Conservation (phyloP, 2,888 invertebrate species). For the Epirrita christyi region DNA sequence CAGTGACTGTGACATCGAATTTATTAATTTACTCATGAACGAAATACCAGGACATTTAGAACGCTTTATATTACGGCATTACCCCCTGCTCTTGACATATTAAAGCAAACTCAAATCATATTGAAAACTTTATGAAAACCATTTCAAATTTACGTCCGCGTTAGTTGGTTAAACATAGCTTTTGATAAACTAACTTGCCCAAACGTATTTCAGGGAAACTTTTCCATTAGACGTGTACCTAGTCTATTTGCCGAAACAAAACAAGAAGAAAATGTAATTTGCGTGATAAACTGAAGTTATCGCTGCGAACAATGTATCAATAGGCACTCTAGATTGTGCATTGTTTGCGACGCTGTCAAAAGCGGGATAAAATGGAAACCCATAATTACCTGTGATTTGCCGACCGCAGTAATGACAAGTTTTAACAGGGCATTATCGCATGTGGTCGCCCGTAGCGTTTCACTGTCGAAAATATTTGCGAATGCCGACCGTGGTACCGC, state of each 20-base stretch:
- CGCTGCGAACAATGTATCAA: slow-evolving; percentile 23
- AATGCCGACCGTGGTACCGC: slow-evolving; percentile 16
- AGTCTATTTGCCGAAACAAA: slow-evolving; percentile 23
- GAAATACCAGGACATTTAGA: background rate
- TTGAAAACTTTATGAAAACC: slow-evolving; percentile 27
- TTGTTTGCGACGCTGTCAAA: slow-evolving; percentile 36
- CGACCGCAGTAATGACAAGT: slow-evolving; percentile 51
- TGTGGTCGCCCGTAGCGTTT: slow-evolving; percentile 33
- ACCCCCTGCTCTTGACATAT: slow-evolving; percentile 11
- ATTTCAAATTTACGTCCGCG: slow-evolving; percentile 21
- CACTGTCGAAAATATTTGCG: slow-evolving; percentile 24
- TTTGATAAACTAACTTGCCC: slow-evolving; percentile 26
- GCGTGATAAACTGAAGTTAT: slow-evolving; percentile 26
- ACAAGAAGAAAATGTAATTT: slow-evolving; percentile 25
- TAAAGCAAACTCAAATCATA: slow-evolving; percentile 21
- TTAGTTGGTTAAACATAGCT: slow-evolving; percentile 28
- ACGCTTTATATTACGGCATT: background rate
- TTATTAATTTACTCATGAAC: slow-evolving; percentile 8
- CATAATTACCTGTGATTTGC: slow-evolving; percentile 49
- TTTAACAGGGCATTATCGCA: slow-evolving; percentile 54
- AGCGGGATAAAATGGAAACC: slow-evolving; percentile 38
- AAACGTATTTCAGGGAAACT: slow-evolving; percentile 30
- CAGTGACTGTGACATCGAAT: slow-evolving; percentile 13
- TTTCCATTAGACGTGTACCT: slow-evolving; percentile 24
- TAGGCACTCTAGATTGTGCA: slow-evolving; percentile 26